Evolutionary conservation across 2,113 vertebrate species (phyloP).

Genomic region (Pica pica): DNA sequence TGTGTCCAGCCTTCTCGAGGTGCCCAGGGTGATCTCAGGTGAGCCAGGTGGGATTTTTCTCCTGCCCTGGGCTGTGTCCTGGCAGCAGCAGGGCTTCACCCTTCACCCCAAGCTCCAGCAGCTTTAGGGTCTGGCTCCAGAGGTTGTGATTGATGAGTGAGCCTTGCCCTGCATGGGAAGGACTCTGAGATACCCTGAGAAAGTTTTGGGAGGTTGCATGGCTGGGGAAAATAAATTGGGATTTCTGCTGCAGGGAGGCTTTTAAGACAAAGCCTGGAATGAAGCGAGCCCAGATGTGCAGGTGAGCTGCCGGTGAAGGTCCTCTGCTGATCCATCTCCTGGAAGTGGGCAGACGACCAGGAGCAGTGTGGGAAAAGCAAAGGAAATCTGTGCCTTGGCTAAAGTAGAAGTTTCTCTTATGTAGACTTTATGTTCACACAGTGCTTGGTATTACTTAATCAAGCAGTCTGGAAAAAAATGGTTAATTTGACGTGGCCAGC

Average conservation of each 20-base stretch:
- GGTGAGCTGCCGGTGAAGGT: not conserved
- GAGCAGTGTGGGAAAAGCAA: not conserved
- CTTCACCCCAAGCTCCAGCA: not conserved
- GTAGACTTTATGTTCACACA: not conserved
- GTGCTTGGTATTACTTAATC: not conserved
- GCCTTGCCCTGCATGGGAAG: rapidly evolving
- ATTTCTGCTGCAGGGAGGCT: not conserved
- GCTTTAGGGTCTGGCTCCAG: not conserved
- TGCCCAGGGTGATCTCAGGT: not conserved
- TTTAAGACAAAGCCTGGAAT: not conserved
- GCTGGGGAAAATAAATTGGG: not conserved
- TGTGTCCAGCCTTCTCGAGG: rapidly evolving
- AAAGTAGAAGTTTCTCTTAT: not conserved
- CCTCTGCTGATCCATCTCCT: not conserved
- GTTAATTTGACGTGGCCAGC: not conserved
- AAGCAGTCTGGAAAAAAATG: not conserved
- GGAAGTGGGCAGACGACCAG: not conserved
- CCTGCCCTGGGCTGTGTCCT: not conserved
- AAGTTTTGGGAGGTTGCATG: not conserved
- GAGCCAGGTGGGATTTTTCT: not conserved
- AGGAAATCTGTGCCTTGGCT: not conserved
- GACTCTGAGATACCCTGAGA: rapidly evolving
- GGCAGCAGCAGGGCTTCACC: not conserved
- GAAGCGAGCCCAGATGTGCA: not conserved
- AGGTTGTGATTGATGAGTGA: not conserved